Evolutionary conservation across 1,140 invertebrate genomes (phyloP).

Genomic region (Caenorhabditis tropicalis): DNA sequence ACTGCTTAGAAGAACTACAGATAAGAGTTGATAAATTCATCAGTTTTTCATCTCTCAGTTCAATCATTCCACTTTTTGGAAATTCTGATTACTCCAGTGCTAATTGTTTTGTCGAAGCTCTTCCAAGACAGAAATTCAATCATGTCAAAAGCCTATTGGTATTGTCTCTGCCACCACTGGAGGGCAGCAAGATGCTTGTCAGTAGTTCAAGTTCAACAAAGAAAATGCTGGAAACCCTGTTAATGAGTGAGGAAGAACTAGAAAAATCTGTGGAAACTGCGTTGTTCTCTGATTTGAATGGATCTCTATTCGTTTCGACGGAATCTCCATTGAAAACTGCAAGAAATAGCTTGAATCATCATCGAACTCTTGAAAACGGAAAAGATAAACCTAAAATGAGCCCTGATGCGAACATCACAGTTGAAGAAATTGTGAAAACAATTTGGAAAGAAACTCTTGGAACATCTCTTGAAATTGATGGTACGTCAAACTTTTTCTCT

Average conservation of each 20-base stretch:
- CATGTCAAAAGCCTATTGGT: constrained; percentile 48
- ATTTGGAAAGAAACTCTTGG: constrained; percentile 51
- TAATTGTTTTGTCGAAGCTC: constrained; percentile 60
- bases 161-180: constrained; percentile 60
- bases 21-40: constrained; percentile 54
- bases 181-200: constrained; percentile 2
- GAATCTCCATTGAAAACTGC: neutral
- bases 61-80: constrained; percentile 53
- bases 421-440: neutral
- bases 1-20: constrained; percentile 29
- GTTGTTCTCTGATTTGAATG: neutral
- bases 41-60: constrained; percentile 60
- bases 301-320: neutral
- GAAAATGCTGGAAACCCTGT: neutral
- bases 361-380: neutral
- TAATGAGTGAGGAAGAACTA: neutral
- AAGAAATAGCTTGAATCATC: neutral
- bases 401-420: too few species aligned
- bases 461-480: neutral
- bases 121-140: constrained; percentile 24
- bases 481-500: constrained; percentile 61
- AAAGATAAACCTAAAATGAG: neutral
- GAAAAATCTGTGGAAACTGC: neutral
- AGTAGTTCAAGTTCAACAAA: neutral
- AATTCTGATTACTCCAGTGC: constrained; percentile 58